Evolutionary conservation across 1,140 invertebrate genomes (phyloP).

Genomic region (Lanistes nyassanus): DNA sequence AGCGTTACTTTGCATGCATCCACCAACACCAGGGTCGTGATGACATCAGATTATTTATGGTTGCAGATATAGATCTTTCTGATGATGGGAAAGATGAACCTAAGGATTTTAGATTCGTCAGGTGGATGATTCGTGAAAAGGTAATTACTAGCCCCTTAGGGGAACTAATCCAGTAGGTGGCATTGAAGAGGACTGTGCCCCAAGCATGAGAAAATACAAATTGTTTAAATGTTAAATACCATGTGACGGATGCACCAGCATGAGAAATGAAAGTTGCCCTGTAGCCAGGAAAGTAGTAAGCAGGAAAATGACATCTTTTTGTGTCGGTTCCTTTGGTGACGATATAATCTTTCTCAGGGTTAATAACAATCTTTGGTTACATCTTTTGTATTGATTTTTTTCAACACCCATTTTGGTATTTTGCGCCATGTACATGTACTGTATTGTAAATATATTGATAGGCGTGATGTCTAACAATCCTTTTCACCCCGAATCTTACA

Average conservation of each 20-base stretch:
- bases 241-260: too few relatives aligned
- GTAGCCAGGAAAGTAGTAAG: too few relatives aligned
- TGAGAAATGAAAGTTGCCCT: too few relatives aligned
- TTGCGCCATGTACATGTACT: not conserved
- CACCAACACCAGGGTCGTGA: too few relatives aligned
- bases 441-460: not conserved
- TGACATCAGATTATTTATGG: too few relatives aligned
- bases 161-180: too few relatives aligned
- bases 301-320: not conserved
- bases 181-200: too few relatives aligned
- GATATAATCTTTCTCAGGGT: not conserved
- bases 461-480: not conserved
- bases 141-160: slow-evolving; percentile 43
- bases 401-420: not conserved
- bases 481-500: slow-evolving; percentile 41
- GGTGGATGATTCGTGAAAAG: slow-evolving; percentile 94
- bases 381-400: not conserved
- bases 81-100: slow-evolving; percentile 64
- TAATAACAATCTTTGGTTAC: not conserved
- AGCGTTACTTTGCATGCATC: too few relatives aligned
- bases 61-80: slow-evolving; percentile 49
- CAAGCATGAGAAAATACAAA: too few relatives aligned
- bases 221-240: too few relatives aligned
- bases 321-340: not conserved
- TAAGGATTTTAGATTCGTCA: slow-evolving; percentile 92